A percentile compares a stretch with the other conserved stretches of the same genome.
Conservation (phyloP, 2,797 vertebrate species). For the Huso huso region DNA sequence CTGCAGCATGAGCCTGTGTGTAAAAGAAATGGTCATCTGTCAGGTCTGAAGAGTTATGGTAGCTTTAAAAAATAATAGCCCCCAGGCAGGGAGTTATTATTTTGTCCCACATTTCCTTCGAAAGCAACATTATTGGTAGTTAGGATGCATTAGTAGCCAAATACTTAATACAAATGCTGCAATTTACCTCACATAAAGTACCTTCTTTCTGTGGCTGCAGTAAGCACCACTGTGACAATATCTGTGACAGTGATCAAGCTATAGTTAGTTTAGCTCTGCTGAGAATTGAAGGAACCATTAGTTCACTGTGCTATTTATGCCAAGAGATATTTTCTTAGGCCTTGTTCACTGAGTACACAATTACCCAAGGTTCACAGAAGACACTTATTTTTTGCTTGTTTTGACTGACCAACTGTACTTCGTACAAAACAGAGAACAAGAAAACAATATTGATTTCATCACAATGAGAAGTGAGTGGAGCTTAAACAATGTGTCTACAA, state of each 20-base stretch:
- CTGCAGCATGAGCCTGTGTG: no score
- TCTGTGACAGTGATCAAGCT: conserved; percentile 33
- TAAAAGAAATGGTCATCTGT: no score
- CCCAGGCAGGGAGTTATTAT: not conserved
- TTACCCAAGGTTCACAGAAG: conserved; percentile 12
- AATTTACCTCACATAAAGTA: conserved; percentile 13
- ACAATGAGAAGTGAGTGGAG: not conserved
- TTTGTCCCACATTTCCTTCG: conserved; percentile 17
- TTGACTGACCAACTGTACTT: not conserved
- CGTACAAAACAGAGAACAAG: not conserved
- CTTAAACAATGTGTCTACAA: not conserved
- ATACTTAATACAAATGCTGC: conserved; percentile 24
- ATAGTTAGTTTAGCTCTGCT: conserved; percentile 20
- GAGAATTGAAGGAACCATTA: conserved; percentile 37
- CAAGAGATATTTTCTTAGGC: conserved; percentile 33
- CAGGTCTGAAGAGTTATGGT: no score
- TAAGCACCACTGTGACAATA: conserved; percentile 21
- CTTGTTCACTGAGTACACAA: conserved; percentile 23
- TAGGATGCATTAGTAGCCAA: conserved; percentile 20
- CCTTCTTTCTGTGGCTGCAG: conserved; percentile 9
- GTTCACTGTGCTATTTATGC: conserved; percentile 37
- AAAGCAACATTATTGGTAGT: conserved; percentile 12
- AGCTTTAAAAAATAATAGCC: conserved; percentile 1
- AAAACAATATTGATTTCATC: not conserved
- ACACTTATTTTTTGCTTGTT: conserved; percentile 9